Conservation (phyloP, 2,797 vertebrate genomes). For the Peromyscus eremicus region DNA sequence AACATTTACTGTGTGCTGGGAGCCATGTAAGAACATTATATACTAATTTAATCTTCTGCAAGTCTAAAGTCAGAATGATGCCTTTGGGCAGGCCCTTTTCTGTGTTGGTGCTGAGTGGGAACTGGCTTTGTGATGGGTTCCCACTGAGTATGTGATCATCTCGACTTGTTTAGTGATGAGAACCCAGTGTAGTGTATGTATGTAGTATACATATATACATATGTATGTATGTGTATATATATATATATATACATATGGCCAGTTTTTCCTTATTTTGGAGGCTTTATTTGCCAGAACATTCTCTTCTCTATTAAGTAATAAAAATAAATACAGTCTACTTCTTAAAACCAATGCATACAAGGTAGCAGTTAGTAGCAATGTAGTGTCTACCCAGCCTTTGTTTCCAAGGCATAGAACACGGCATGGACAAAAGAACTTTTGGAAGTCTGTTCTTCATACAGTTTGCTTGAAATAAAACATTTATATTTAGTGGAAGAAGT, state of each 20-base stretch:
- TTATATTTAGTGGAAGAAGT: constrained; percentile 61
- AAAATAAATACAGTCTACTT: constrained; percentile 53
- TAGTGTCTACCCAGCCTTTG: constrained; percentile 48
- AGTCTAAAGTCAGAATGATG: background rate
- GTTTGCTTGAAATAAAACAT: constrained; percentile 69
- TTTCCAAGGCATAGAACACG: constrained; percentile 10
- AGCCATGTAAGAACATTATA: background rate
- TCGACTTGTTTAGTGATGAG: background rate
- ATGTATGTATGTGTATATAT: too few relatives aligned
- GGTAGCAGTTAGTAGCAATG: constrained; percentile 35
- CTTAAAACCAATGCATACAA: constrained; percentile 46
- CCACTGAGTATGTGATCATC: background rate
- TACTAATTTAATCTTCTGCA: background rate
- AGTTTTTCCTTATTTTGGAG: constrained; percentile 32
- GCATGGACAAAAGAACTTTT: constrained; percentile 51
- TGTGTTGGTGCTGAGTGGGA: background rate
- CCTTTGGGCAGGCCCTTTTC: background rate
- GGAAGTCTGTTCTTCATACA: constrained; percentile 45
- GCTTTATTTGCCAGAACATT: constrained; percentile 52
- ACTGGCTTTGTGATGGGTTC: background rate
- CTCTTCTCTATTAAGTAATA: constrained; percentile 60
- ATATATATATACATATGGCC: background rate
- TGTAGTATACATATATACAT: too few relatives aligned
- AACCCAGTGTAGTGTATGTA: background rate
- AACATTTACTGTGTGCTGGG: background rate